These are phyloP conservation scores for Papilio machaon DNA, from an alignment of 1,140 invertebrate species.

Conservation along the genomic window DNA sequence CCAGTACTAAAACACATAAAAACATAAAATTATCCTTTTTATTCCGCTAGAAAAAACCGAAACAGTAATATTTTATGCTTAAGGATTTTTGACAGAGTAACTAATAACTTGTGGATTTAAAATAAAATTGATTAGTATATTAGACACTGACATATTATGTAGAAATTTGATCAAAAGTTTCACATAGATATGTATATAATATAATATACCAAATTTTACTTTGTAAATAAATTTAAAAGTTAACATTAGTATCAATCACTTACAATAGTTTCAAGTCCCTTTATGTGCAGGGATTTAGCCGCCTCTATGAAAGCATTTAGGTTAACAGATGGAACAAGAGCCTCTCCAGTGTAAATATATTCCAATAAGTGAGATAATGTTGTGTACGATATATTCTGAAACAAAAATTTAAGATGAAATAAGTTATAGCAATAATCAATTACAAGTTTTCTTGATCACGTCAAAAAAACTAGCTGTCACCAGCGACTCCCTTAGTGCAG, in stretches of 20 bases:
- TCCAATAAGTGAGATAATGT: slow-evolving; percentile 69
- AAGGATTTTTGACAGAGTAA: no score
- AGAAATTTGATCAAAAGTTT: not conserved
- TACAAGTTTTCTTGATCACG: no score
- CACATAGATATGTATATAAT: no score
- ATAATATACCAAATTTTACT: no score
- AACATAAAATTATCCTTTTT: no score
- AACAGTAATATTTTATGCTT: no score
- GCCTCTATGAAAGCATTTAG: slow-evolving; percentile 69
- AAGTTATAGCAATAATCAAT: no score
- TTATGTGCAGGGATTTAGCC: slow-evolving; percentile 76
- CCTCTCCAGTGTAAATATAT: slow-evolving; percentile 79
- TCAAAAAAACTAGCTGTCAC: no score
- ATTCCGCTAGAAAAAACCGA: no score
- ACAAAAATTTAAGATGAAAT: slow-evolving; percentile 35
- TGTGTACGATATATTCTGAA: slow-evolving; percentile 75
- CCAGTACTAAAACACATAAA: no score
- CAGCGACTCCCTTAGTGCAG: no score
- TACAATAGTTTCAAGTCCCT: slow-evolving; percentile 72
- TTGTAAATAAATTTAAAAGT: no score
- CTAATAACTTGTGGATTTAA: not conserved
- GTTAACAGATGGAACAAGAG: slow-evolving; percentile 64
- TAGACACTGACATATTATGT: not conserved
- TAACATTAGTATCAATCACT: slow-evolving; percentile 43
- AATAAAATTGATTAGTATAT: not conserved